These are phyloP conservation scores for Synergus itoensis DNA, from an alignment of 2,888 invertebrate species.

Conservation along the genomic window DNA sequence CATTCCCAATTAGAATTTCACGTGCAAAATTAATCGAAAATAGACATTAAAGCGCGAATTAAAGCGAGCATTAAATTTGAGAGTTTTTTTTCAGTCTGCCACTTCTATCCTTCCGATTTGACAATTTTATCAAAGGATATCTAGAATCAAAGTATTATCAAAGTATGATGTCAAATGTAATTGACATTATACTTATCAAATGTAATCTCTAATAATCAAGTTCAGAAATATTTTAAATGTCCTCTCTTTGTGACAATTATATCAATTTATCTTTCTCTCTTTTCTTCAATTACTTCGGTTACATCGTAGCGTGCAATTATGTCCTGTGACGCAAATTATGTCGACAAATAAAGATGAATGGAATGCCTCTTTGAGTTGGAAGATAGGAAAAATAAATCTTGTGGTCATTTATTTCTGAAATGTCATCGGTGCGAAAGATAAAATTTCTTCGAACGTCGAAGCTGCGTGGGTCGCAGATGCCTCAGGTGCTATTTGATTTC, in stretches of 20 bases:
- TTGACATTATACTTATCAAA: too few relatives aligned
- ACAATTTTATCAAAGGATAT: background rate
- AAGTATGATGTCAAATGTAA: background rate
- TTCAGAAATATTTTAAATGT: background rate
- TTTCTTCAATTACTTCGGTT: slow-evolving; percentile 30
- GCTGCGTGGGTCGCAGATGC: slow-evolving; percentile 41
- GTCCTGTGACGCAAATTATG: slow-evolving; percentile 36
- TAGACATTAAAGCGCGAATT: background rate
- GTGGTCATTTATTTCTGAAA: slow-evolving; percentile 39
- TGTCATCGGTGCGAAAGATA: slow-evolving; percentile 40
- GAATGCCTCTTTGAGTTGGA: slow-evolving; percentile 13
- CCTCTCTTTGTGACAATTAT: background rate
- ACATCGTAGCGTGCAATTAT: slow-evolving; percentile 19
- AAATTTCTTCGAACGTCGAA: slow-evolving; percentile 39
- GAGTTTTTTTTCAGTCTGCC: background rate
- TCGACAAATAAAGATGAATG: slow-evolving; percentile 41
- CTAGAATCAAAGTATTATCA: background rate
- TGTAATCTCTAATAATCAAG: background rate
- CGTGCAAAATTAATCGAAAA: background rate
- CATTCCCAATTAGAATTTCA: background rate
- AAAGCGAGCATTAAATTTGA: background rate
- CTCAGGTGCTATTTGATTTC: slow-evolving; percentile 42
- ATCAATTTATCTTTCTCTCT: background rate
- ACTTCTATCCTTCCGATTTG: background rate
- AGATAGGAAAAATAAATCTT: slow-evolving; percentile 40